Conservation (phyloP, 1,140 invertebrate genomes). For the Fopius arisanus region DNA sequence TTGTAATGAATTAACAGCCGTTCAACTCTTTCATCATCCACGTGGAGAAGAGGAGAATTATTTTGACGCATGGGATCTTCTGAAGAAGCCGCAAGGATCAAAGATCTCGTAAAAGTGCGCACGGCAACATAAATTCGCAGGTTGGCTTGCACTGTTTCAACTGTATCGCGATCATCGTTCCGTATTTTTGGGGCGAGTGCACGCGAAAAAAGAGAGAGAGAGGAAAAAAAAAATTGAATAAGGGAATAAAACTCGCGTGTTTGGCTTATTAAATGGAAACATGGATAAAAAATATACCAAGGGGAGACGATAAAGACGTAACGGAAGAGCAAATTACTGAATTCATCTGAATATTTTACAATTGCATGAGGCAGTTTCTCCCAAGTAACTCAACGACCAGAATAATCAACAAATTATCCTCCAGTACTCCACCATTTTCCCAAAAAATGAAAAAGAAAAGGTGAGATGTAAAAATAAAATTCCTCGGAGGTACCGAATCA, state of each 20-base stretch:
- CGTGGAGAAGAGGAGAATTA: background rate
- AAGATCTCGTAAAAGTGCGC: background rate
- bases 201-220: background rate
- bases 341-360: too few relatives aligned
- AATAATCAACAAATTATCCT: too few relatives aligned
- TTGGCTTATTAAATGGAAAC: background rate
- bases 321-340: too few relatives aligned
- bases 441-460: too few relatives aligned
- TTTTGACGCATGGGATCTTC: background rate
- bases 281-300: too few relatives aligned
- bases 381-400: too few relatives aligned
- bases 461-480: too few relatives aligned
- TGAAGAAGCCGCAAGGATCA: conserved; percentile 1
- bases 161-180: background rate
- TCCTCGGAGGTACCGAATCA: too few relatives aligned
- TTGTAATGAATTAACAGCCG: background rate
- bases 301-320: too few relatives aligned
- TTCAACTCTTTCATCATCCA: background rate
- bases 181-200: background rate
- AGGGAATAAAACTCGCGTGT: background rate
- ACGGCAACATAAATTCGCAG: background rate
- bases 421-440: too few relatives aligned
- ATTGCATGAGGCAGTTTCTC: too few relatives aligned
- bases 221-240: background rate
- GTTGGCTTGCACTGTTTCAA: background rate